A percentile compares a stretch with the other conserved stretches of the same genome.
Conservation (phyloP, 2,113 vertebrate species). For the Poeciliopsis turrubarensis region DNA sequence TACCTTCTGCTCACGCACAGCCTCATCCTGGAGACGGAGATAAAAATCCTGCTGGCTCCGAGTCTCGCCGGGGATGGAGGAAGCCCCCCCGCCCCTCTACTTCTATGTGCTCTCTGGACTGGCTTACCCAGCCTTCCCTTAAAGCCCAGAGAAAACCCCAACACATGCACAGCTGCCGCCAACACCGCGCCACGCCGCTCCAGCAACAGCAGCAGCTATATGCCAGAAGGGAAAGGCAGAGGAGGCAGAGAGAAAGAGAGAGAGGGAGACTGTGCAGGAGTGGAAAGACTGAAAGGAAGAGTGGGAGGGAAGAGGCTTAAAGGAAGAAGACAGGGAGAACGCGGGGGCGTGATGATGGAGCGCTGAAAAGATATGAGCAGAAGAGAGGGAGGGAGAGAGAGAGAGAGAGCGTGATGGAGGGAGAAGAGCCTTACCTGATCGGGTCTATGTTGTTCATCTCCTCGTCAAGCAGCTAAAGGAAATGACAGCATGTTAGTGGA, state of each 20-base stretch:
- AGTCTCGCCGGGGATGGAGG: conserved; percentile 53
- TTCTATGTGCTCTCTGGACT: conserved; percentile 51
- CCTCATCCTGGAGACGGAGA: conserved; percentile 70
- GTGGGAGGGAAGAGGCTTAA: conserved; percentile 72
- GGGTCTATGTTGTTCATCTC: conserved; percentile 70
- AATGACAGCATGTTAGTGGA: conserved; percentile 66
- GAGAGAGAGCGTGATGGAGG: conserved; percentile 20
- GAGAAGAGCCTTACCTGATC: conserved; percentile 72
- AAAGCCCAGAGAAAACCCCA: conserved; percentile 67
- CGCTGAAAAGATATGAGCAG: conserved; percentile 55
- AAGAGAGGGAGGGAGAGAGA: conserved; percentile 26
- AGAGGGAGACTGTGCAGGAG: conserved; percentile 52
- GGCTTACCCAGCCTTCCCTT: conserved; percentile 64
- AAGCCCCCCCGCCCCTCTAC: conserved; percentile 43
- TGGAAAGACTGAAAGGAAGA: conserved; percentile 64
- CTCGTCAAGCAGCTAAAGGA: conserved; percentile 69
- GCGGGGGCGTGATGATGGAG: conserved; percentile 70
- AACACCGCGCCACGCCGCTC: conserved; percentile 35
- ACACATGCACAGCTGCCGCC: conserved; percentile 40
- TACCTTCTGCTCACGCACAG: conserved; percentile 76
- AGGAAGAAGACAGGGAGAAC: conserved; percentile 68
- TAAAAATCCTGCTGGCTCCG: conserved; percentile 53
- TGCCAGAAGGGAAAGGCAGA: conserved; percentile 48
- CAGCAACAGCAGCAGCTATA: conserved; percentile 40
- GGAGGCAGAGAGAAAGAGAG: conserved; percentile 18